Evolutionary conservation across 2,797 vertebrate species (phyloP).

Genomic region (Tamandua tetradactyla): DNA sequence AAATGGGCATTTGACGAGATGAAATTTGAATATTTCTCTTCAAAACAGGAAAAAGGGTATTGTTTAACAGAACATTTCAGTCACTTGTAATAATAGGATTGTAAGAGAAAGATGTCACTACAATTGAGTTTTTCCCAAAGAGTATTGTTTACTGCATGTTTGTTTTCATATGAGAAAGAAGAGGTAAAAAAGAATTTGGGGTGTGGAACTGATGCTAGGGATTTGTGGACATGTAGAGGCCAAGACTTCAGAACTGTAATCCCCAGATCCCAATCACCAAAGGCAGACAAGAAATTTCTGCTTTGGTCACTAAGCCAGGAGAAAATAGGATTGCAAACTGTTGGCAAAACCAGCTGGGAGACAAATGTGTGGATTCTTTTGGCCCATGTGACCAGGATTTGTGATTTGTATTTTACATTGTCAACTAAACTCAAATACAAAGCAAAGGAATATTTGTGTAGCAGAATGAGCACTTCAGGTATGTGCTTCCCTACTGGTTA

Average conservation of each 20-base stretch:
- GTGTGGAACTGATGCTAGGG: neutral
- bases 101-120: neutral
- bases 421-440: neutral
- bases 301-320: neutral
- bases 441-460: neutral
- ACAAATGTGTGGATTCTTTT: neutral
- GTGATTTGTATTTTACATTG: neutral
- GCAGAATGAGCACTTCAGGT: neutral
- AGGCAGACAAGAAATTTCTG: conserved; percentile 28
- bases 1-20: neutral
- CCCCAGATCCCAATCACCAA: neutral
- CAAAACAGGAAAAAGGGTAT: neutral
- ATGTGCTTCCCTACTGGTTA: neutral
- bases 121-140: neutral
- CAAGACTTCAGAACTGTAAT: conserved; percentile 4
- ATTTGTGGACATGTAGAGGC: neutral
- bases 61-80: neutral
- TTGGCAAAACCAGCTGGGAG: neutral
- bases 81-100: conserved; percentile 1
- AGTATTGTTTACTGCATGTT: neutral
- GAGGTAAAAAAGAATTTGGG: neutral
- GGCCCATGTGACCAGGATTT: neutral
- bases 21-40: neutral
- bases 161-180: neutral
- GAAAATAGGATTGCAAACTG: conserved; percentile 26